Percentiles rank a stretch among this genome's conserved stretches.
Conservation (phyloP, 2,888 invertebrate species). For the Heliconius ethilla region DNA sequence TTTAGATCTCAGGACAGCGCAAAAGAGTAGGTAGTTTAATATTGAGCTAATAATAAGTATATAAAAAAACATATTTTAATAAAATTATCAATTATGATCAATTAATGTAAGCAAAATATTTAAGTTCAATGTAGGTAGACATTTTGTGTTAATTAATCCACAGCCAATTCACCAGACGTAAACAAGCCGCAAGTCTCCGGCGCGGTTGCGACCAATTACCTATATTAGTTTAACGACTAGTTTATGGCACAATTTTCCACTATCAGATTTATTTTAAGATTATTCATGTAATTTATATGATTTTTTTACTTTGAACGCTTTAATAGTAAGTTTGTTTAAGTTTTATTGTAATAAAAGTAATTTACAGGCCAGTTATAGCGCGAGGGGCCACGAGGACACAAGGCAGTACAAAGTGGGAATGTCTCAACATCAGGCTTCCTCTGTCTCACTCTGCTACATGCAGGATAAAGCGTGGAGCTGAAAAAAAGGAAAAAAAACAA, state of each 20-base stretch:
- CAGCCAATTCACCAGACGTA: slow-evolving; percentile 36
- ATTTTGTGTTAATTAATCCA: slow-evolving; percentile 9
- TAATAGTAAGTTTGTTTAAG: not conserved
- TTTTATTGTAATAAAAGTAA: not conserved
- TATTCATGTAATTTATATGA: not conserved
- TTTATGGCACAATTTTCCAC: slow-evolving; percentile 24
- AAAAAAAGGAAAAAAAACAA: no score
- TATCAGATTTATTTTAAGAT: slow-evolving; percentile 14
- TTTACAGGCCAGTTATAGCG: no score
- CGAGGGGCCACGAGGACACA: no score
- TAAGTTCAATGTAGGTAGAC: not conserved
- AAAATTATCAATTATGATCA: no score
- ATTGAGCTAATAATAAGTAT: no score
- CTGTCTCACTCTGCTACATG: no score
- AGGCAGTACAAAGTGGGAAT: no score
- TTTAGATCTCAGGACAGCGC: not conserved
- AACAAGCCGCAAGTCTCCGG: slow-evolving; percentile 55
- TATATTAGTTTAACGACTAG: slow-evolving; percentile 61
- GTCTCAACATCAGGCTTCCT: no score
- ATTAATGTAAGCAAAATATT: not conserved
- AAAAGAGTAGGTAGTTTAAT: not conserved
- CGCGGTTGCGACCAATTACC: slow-evolving; percentile 51
- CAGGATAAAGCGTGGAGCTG: no score
- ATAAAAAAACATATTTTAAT: no score
- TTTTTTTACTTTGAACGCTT: slow-evolving; percentile 6